Evolutionary conservation across 1,140 invertebrate species (phyloP), one percentile per base, ranked within the genome.

Genomic region (Acromyrmex heyeri): DNA sequence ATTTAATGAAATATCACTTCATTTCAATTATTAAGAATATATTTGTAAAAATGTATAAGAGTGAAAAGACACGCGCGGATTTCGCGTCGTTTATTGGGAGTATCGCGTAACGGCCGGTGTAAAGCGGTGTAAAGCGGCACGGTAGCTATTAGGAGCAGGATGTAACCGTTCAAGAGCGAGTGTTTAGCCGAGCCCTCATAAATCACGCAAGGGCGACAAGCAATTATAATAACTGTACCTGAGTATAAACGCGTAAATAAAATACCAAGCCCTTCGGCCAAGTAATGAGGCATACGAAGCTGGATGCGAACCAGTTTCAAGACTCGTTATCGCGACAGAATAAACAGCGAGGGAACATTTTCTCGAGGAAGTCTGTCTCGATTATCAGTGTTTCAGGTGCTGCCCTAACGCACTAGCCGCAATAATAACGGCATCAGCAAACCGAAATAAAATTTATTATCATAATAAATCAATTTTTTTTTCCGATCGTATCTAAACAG

Each of bases 221-320:
- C 89, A 93, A 94, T 94, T 93, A 94, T 93, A 94, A 94, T 93
- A 94, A 94, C 91, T 94, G 93, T 93, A 90, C 87, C 87, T 85
- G 81, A 73, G 85, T 90, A 93, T 91, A 89, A 89, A 89, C 90
- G 90, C 89, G 91, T 93, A 93, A 94, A 93, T 94, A 93, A 93
- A 93, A 93, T 93, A 92, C 88, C 85, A 86, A 89, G 91, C 91
- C 91, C 91, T 91, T 89, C 69, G 88, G 92, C 91, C 93, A 92
- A 91, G 90, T 93, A 94, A 94, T 94, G 92, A 91, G 86, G 61
- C 89, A 76, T 91, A 87, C 87, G 87, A 91, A 87, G 62, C 78
- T 73, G 75, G 77, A 88, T 86, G 85, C 83, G 78, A 87, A 92
- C 88, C 88, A 91, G 91, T 91, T 92, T 65, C 90, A 76, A 70